Base-by-base conservation (phyloP, 2,113 vertebrate genomes). In the Equus quagga region DNA sequence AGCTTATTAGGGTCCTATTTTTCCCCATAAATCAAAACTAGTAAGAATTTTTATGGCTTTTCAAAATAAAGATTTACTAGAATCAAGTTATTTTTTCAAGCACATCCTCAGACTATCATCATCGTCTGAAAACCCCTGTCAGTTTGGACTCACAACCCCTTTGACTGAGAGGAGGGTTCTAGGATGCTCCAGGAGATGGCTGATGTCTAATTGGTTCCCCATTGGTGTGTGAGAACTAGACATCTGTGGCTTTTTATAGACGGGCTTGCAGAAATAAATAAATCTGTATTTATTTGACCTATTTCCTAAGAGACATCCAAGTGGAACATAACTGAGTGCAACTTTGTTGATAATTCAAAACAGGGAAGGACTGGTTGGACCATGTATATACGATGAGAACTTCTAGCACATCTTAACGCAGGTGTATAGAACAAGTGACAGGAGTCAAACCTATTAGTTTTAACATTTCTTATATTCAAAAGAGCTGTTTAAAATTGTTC, bases 391-490 rank as follows among this genome's bases (percentile, higher is more conserved):
- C 24, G 13, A 78, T 62, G 56, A 10, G 15, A 93, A 72, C 24
- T 85, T 54, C 11, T 17, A 2, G 3, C 7, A 31, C 1, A 1
- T 54, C 33, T 8, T 84, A 8, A 28, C n/a, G 3, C 3, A 44
- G 17, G 5, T 46, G 0, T n/a, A 70, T 9, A 33, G 4, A 15
- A 2, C 6, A 82, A 78, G 21, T 80, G 44, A 26, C 2, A 33
- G 0, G 5, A 67, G 44, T 41, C 19, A 56, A 54, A 56, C 1
- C 1, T 81, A 28, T 54, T 33, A 2, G 1, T 73, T 95, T 75
- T 23, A 62, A 79, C 49, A 19, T 64, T 85, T 60, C 12, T 54
- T 94, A n/a, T 70, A 82, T 75, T 56, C 51, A 83, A 83, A 82
- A 46, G 0, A 70, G 2, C 3, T 46, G 1, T 36, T 69, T 92